A percentile compares a stretch with the other conserved stretches of the same genome.
These are phyloP conservation scores for Ecliptopera silaceata DNA, from an alignment of 2,888 invertebrate genomes.

Conservation along the genomic window DNA sequence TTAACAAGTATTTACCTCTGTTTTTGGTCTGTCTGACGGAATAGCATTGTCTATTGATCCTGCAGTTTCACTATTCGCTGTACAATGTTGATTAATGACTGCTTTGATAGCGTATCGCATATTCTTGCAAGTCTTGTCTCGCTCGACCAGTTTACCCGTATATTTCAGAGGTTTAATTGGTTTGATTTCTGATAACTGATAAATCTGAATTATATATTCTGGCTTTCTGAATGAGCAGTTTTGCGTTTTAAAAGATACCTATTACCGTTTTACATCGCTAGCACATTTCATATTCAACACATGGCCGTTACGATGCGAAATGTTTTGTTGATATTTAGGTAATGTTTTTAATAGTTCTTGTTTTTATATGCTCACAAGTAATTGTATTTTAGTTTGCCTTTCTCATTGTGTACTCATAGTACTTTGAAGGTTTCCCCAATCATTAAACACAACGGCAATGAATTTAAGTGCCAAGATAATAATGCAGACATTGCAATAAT, in stretches of 20 bases:
- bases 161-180: conserved; percentile 27
- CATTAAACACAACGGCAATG: conserved; percentile 30
- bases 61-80: conserved; percentile 42
- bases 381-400: background rate
- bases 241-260: background rate
- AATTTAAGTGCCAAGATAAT: conserved; percentile 15
- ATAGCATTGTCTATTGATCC: conserved; percentile 43
- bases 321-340: no score
- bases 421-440: conserved; percentile 25
- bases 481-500: conserved; percentile 23
- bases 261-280: background rate
- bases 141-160: conserved; percentile 57
- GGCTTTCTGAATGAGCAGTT: background rate
- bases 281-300: background rate
- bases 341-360: background rate
- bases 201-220: background rate
- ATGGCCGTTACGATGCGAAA: background rate
- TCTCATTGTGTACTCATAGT: background rate
- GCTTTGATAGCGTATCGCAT: conserved; percentile 52
- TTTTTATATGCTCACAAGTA: conserved; percentile 2
- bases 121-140: conserved; percentile 44
- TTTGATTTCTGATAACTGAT: background rate
- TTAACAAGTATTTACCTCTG: conserved; percentile 52
- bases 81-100: conserved; percentile 50
- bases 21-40: conserved; percentile 45